These are phyloP conservation scores for Oxyruncus cristatus DNA, from an alignment of 2,113 vertebrate genomes.

Conservation along the genomic window DNA sequence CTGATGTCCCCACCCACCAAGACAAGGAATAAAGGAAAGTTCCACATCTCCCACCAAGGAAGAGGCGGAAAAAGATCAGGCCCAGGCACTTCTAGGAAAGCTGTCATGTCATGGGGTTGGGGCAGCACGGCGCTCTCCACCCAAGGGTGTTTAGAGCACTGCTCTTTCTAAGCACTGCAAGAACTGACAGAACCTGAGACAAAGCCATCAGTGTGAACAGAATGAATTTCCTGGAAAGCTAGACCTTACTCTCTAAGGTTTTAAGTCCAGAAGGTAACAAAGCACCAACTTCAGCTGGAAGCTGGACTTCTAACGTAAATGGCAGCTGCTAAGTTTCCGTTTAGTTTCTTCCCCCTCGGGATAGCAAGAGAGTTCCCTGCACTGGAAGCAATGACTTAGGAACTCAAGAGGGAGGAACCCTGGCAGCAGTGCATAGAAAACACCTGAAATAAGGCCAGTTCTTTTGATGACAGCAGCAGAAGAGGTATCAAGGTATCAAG, in stretches of 20 bases:
- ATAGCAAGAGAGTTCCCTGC: neutral
- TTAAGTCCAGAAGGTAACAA: neutral
- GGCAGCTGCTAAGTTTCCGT: neutral
- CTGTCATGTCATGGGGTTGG: neutral
- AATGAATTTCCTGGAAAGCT: neutral
- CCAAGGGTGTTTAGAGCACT: neutral
- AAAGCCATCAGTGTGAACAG: neutral
- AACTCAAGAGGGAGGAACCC: neutral
- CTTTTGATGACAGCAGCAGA: slow-evolving; percentile 12
- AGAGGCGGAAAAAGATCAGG: neutral
- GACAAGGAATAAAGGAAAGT: neutral
- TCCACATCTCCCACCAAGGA: neutral
- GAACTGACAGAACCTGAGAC: neutral
- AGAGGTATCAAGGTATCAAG: neutral
- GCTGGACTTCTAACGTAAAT: neutral
- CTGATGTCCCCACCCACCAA: neutral
- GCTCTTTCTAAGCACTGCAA: neutral
- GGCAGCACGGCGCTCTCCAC: neutral
- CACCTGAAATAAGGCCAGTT: neutral
- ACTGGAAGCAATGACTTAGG: neutral
- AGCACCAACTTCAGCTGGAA: neutral
- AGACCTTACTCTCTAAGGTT: neutral
- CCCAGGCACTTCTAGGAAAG: neutral
- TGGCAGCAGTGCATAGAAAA: neutral
- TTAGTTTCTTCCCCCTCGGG: neutral